Evolutionary conservation across 2,888 invertebrate genomes (phyloP).

Genomic region (Leptopilina myrica): DNA sequence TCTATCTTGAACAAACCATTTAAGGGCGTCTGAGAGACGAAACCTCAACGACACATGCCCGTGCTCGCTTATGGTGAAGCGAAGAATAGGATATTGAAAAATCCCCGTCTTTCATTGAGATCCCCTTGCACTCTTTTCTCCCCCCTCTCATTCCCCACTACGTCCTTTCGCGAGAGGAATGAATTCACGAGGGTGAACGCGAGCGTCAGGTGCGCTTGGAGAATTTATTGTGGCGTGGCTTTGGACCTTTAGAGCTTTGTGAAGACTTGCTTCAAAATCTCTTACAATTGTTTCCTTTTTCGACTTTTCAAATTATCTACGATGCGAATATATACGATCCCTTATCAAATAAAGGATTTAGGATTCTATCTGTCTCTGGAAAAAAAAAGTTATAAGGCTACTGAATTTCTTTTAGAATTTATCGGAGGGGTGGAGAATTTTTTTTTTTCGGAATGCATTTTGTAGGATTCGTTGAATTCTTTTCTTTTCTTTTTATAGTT

Average conservation of each 20-base stretch:
- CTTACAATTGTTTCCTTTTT: conserved; percentile 24
- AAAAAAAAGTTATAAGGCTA: no score
- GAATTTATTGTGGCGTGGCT: conserved; percentile 63
- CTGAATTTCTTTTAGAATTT: no score
- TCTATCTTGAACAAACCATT: conserved; percentile 52
- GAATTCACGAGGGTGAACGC: conserved; percentile 60
- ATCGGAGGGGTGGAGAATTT: no score
- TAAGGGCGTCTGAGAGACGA: conserved; percentile 45
- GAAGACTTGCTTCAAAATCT: conserved; percentile 33
- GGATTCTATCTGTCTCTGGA: no score
- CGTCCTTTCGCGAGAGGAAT: conserved; percentile 53
- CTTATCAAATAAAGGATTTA: no score
- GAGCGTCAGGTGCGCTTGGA: conserved; percentile 62
- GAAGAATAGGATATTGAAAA: conserved; percentile 69
- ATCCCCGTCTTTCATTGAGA: conserved; percentile 64
- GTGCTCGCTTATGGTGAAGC: conserved; percentile 51
- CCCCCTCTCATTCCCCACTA: no score
- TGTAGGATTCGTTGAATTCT: no score
- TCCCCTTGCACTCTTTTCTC: conserved; percentile 33
- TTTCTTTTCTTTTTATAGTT: no score
- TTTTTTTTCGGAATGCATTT: no score
- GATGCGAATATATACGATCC: not conserved
- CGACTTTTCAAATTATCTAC: conserved; percentile 10
- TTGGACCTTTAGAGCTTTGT: conserved; percentile 50
- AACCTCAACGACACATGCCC: conserved; percentile 49